Percentiles rank a stretch among this genome's conserved stretches.
These are phyloP conservation scores for Linepithema humile DNA, from an alignment of 1,140 invertebrate genomes.

Conservation along the genomic window DNA sequence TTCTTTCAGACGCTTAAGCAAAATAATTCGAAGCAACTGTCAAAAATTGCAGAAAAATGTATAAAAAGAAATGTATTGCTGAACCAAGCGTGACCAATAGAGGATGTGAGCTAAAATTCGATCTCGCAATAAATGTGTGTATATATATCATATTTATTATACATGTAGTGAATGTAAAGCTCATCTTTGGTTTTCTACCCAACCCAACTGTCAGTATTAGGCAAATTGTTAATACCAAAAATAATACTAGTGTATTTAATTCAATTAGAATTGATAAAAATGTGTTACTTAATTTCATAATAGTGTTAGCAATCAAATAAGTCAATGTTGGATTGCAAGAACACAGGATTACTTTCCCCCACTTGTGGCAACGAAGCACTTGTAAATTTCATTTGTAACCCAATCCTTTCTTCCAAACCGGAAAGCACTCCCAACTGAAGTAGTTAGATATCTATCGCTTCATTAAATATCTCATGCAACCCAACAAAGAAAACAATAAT, in stretches of 20 bases:
- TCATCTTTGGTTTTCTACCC: slow-evolving; percentile 52
- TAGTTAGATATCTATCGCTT: slow-evolving; percentile 2
- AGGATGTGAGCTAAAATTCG: slow-evolving; percentile 38
- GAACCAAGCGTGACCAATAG: slow-evolving; percentile 44
- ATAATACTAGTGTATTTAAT: slow-evolving; percentile 46
- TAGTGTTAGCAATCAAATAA: slow-evolving; percentile 42
- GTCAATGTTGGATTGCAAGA: slow-evolving; percentile 43
- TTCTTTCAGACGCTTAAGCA: slow-evolving; percentile 16
- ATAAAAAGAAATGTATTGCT: slow-evolving; percentile 33
- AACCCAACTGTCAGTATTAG: slow-evolving; percentile 43
- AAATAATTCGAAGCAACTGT: slow-evolving; percentile 47
- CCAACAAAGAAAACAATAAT: slow-evolving; percentile 48
- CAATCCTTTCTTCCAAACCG: neutral
- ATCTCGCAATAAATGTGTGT: slow-evolving; percentile 25
- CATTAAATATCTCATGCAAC: slow-evolving; percentile 21
- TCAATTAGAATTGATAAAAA: slow-evolving; percentile 28
- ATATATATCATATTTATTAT: neutral
- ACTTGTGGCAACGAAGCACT: neutral
- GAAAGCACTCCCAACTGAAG: slow-evolving; percentile 4
- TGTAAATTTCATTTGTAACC: neutral
- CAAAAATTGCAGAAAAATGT: slow-evolving; percentile 39
- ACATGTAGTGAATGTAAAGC: slow-evolving; percentile 19
- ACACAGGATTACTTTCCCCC: neutral
- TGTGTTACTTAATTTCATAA: slow-evolving; percentile 46
- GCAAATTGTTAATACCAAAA: slow-evolving; percentile 55